These are phyloP conservation scores for Euura lappo DNA, from an alignment of 1,140 invertebrate genomes.

Conservation along the genomic window DNA sequence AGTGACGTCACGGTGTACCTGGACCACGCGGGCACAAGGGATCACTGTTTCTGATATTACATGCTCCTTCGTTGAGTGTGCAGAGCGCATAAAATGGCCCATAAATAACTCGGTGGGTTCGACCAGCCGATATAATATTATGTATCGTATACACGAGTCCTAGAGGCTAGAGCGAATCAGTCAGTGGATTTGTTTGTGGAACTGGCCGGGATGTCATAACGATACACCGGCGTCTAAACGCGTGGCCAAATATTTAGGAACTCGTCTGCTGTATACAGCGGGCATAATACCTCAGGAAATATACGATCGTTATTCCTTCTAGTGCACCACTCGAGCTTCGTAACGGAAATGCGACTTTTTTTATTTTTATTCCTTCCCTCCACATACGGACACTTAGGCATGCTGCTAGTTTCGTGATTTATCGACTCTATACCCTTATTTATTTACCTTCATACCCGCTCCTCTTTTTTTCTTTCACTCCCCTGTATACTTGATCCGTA, in stretches of 20 bases:
- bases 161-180: no score
- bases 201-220: conserved; percentile 6
- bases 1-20: no score
- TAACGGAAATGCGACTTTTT: conserved; percentile 1
- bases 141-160: background rate
- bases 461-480: background rate
- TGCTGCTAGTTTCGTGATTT: background rate
- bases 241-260: conserved; percentile 2
- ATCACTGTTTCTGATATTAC: conserved; percentile 5
- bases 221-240: conserved; percentile 3
- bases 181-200: conserved; percentile 7
- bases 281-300: background rate
- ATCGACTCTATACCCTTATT: background rate
- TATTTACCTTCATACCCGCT: background rate
- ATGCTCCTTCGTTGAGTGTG: background rate
- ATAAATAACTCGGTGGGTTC: background rate
- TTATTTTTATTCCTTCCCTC: background rate
- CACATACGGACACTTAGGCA: background rate
- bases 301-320: background rate
- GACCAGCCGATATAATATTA: background rate
- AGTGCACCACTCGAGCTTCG: background rate
- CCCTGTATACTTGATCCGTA: background rate
- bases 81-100: background rate
- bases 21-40: background rate
- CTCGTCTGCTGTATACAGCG: background rate